Percentiles rank a stretch among this genome's conserved stretches.
These are phyloP conservation scores for Pentalonia nigronervosa DNA, from an alignment of 1,140 invertebrate species.

Conservation along the genomic window DNA sequence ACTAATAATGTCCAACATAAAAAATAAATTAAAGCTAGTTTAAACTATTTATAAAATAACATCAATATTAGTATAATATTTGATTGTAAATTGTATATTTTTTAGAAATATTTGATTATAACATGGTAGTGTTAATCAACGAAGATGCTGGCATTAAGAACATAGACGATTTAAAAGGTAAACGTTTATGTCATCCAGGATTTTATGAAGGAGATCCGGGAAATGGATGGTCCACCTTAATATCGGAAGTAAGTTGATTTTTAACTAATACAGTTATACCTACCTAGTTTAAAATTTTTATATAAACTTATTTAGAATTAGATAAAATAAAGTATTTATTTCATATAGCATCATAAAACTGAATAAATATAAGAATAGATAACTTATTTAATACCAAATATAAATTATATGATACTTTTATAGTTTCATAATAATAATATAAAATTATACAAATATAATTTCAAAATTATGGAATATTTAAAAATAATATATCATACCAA, in stretches of 20 bases:
- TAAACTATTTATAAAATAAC: background rate
- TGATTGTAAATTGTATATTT: background rate
- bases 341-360: background rate
- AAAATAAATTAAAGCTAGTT: background rate
- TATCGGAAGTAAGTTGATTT: slow-evolving; percentile 69
- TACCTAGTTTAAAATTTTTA: background rate
- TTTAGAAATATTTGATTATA: slow-evolving; percentile 67
- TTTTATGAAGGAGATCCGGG: slow-evolving; percentile 62
- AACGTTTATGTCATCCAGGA: slow-evolving; percentile 79
- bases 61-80: background rate
- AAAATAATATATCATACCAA: background rate
- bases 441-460: background rate
- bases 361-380: background rate
- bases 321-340: background rate
- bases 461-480: background rate
- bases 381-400: background rate
- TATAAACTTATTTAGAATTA: background rate
- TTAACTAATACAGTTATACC: background rate
- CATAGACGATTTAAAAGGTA: slow-evolving; percentile 71
- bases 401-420: background rate
- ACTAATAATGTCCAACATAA: background rate
- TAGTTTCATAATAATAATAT: too few relatives aligned
- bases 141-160: slow-evolving; percentile 68
- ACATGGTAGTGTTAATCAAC: slow-evolving; percentile 76
- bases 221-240: slow-evolving; percentile 73